phyloP scores from a whole-genome alignment of 2,113 vertebrate species.

The Irena cyanogastra region DNA sequence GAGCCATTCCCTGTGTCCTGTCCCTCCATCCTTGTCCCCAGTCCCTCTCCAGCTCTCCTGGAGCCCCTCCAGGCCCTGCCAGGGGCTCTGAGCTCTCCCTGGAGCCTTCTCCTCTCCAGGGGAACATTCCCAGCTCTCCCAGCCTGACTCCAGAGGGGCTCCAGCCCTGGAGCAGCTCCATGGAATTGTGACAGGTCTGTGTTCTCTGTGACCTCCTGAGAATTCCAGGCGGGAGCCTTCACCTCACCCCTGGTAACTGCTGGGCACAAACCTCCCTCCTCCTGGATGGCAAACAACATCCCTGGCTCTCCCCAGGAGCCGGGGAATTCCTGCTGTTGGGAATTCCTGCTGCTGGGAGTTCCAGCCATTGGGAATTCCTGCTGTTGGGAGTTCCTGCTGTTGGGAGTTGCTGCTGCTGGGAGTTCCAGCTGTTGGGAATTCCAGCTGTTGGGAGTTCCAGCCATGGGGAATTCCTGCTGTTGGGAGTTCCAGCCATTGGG shows the following conservation, averaged over 20 bases:
- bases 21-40: neutral
- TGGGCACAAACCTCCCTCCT: neutral
- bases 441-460: neutral
- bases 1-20: neutral
- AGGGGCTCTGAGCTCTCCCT: neutral
- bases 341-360: neutral
- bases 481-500: neutral
- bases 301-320: neutral
- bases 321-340: neutral
- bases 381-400: neutral
- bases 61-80: neutral
- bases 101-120: neutral
- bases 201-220: neutral
- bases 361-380: neutral
- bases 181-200: neutral
- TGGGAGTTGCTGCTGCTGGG: too few species aligned
- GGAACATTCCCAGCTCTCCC: neutral
- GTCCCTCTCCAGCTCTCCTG: neutral
- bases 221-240: neutral
- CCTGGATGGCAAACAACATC: rapidly evolving
- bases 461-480: neutral
- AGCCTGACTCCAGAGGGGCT: too few species aligned
- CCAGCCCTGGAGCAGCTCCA: neutral
- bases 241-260: rapidly evolving
- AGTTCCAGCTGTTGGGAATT: too few species aligned